Evolutionary conservation across 1,140 invertebrate genomes (phyloP).

Genomic region (Limonius californicus): DNA sequence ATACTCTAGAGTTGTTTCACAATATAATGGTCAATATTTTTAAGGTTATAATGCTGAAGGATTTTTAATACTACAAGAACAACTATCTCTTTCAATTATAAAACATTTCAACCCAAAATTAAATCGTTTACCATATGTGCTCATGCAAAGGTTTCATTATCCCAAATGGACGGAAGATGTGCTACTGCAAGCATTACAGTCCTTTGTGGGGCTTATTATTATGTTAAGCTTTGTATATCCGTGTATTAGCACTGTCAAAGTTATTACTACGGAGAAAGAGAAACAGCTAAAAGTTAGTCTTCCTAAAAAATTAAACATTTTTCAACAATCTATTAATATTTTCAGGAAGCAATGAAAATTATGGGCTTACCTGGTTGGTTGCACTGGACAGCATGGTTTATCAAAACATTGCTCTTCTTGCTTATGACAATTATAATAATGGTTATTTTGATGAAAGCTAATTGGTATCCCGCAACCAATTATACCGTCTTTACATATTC

Average conservation of each 20-base stretch:
- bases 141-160: conserved; percentile 70
- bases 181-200: conserved; percentile 62
- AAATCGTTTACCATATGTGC: conserved; percentile 49
- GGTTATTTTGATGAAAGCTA: conserved; percentile 45
- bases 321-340: too few relatives aligned
- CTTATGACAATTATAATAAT: conserved; percentile 58
- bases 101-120: conserved; percentile 42
- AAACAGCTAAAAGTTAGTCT: conserved; percentile 57
- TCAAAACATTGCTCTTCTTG: conserved; percentile 70
- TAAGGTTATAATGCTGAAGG: conserved; percentile 65
- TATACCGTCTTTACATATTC: conserved; percentile 52
- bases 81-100: conserved; percentile 48
- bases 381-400: conserved; percentile 81
- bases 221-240: conserved; percentile 76
- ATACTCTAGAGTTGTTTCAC: neutral
- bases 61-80: conserved; percentile 65
- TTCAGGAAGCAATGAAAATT: conserved; percentile 81
- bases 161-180: conserved; percentile 68
- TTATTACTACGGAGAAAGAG: conserved; percentile 61
- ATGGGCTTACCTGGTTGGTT: conserved; percentile 81
- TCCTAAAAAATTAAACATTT: conserved; percentile 28
- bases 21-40: conserved; percentile 19
- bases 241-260: conserved; percentile 72
- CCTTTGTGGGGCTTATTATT: conserved; percentile 70
- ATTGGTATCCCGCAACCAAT: conserved; percentile 12